Evolutionary conservation across 2,797 vertebrate genomes (phyloP), one percentile per base, ranked within the genome.

Genomic region (Helarctos malayanus): DNA sequence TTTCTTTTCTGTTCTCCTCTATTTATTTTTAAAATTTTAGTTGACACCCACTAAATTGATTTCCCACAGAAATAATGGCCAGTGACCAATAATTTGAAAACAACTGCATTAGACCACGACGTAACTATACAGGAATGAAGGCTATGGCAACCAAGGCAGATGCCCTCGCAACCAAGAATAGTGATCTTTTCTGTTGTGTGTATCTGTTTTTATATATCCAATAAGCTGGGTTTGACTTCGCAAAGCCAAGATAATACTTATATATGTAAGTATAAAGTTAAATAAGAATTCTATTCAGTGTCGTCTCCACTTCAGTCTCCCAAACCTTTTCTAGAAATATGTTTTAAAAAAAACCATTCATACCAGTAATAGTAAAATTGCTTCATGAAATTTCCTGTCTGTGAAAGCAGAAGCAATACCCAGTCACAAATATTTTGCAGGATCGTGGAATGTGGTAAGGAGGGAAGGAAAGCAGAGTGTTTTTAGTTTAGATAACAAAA

Each of bases 41-140:
- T 69, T 93, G n/a, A 41, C 19, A 75, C 59, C 21, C 41, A 54
- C 56, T 91, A 69, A 89, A 68, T 18, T 86, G 32, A 91, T 95
- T 85, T 94, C 79, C 76, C 27, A 82, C 47, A 15, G 25, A 83
- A 56, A 38, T 19, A 71, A 47, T 65, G 27, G 29, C 84, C 71
- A 10, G 68, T 94, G 75, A 92, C 11, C 57, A 92, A 73, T 65
- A 73, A 78, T 59, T 83, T 95, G 83, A 87, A 78, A 95, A 95
- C 23, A 9, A n/a, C 2, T 76, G 5, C n/a, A 18, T 57, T n/a
- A 65, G 57, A 78, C 65, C 13, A 47, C n/a, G 21, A 12, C 32
- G 49, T 15, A 38, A 23, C 14, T 41, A 8, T 23, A 16, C 35
- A 13, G 19, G 9, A 21, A 47, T 63, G 47, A 78, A 57, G 25